These are phyloP conservation scores for Hyppa rectilinea DNA, from an alignment of 2,888 invertebrate genomes.

Conservation along the genomic window DNA sequence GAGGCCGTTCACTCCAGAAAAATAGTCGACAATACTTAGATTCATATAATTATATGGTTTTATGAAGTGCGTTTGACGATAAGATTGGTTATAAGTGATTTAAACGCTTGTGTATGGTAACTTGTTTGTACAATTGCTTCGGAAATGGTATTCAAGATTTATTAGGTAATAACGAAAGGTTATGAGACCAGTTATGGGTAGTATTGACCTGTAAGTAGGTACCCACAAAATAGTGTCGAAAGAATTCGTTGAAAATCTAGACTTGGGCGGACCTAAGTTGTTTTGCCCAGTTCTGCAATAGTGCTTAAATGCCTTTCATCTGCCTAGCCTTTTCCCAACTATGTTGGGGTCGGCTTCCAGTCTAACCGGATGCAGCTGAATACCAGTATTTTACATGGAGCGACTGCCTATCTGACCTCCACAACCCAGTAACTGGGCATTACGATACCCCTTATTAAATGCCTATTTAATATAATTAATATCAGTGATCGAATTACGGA, in stretches of 20 bases:
- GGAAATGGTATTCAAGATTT: conserved; percentile 33
- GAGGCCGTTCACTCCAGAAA: conserved; percentile 19
- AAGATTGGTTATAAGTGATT: conserved; percentile 29
- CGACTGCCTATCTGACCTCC: no score
- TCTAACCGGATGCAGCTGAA: no score
- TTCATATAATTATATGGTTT: conserved; percentile 34
- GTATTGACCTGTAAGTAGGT: background rate
- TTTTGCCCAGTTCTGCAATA: background rate
- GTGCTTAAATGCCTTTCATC: no score
- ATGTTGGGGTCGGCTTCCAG: no score
- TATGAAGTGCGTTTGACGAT: conserved; percentile 25
- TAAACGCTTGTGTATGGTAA: conserved; percentile 14
- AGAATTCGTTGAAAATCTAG: background rate
- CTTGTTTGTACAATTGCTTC: conserved; percentile 26
- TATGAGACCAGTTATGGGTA: background rate
- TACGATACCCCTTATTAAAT: no score
- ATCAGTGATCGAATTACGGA: no score
- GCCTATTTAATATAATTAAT: no score
- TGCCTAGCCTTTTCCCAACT: no score
- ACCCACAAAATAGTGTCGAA: background rate
- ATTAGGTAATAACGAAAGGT: conserved; percentile 31
- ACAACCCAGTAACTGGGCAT: no score
- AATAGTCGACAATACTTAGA: conserved; percentile 14
- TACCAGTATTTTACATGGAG: no score
- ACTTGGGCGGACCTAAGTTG: no score